Percentiles rank a stretch among this genome's conserved stretches.
Evolutionary conservation across 1,140 invertebrate species (phyloP).

Genomic region (roundworm (Caenorhabditis elegans)): WBcel235 BX284606.5:4702501-4703000

Average conservation of each 20-base stretch:
- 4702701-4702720: background rate
- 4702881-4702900: too few relatives aligned
- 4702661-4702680: too few relatives aligned
- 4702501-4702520: slow-evolving; percentile 32
- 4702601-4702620: background rate
- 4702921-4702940: background rate
- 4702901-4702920: background rate
- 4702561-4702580: slow-evolving; percentile 25
- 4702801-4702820: slow-evolving; percentile 42
- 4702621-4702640: too few relatives aligned
- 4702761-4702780: background rate
- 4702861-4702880: background rate
- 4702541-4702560: slow-evolving; percentile 21
- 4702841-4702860: slow-evolving; percentile 33
- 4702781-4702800: slow-evolving; percentile 5
- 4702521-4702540: slow-evolving; percentile 30
- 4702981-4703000: background rate
- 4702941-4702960: background rate
- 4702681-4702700: background rate
- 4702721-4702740: background rate
- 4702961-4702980: background rate
- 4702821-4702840: slow-evolving; percentile 40
- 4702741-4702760: background rate
- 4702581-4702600: slow-evolving; percentile 3
- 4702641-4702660: too few relatives aligned